Conservation (phyloP, 1,140 invertebrate genomes). For the Pseudomyrmex dendroicus region DNA sequence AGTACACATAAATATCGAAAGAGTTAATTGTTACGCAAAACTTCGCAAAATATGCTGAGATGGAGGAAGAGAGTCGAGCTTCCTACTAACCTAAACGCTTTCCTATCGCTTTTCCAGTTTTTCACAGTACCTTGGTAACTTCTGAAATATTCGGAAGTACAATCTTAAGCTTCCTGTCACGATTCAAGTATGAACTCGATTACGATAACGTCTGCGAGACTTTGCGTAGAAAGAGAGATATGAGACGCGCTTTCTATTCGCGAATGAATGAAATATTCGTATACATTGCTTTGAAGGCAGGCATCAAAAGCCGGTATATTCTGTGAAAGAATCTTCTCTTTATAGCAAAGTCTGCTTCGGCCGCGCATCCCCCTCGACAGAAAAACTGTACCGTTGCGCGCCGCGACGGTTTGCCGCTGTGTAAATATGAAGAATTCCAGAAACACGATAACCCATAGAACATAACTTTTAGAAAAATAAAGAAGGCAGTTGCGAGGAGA, state of each 20-base stretch:
- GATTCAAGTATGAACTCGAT: constrained; percentile 41
- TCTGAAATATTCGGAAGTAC: constrained; percentile 46
- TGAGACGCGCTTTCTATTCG: constrained; percentile 38
- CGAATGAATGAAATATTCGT: constrained; percentile 59
- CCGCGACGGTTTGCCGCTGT: constrained; percentile 48
- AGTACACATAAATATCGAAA: not conserved
- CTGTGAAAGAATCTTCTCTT: constrained; percentile 41
- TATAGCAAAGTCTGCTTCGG: constrained; percentile 33
- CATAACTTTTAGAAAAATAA: constrained; percentile 49
- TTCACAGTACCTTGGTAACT: not conserved
- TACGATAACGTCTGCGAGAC: constrained; percentile 45
- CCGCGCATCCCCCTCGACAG: constrained; percentile 31
- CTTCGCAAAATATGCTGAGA: not conserved
- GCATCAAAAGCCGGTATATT: constrained; percentile 49
- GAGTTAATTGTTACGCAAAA: constrained; percentile 6
- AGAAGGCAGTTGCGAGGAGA: constrained; percentile 28
- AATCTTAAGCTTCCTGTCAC: constrained; percentile 43
- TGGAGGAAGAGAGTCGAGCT: not conserved
- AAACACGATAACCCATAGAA: constrained; percentile 50
- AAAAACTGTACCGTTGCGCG: constrained; percentile 47
- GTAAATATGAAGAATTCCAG: constrained; percentile 59
- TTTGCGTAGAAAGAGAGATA: constrained; percentile 30
- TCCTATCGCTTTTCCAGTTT: not conserved
- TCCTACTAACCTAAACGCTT: constrained; percentile 17
- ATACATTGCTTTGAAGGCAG: constrained; percentile 38